Evolutionary conservation across 2,113 vertebrate species (phyloP), one percentile per base, ranked within the genome.

Genomic region (Pungitius pungitius): DNA sequence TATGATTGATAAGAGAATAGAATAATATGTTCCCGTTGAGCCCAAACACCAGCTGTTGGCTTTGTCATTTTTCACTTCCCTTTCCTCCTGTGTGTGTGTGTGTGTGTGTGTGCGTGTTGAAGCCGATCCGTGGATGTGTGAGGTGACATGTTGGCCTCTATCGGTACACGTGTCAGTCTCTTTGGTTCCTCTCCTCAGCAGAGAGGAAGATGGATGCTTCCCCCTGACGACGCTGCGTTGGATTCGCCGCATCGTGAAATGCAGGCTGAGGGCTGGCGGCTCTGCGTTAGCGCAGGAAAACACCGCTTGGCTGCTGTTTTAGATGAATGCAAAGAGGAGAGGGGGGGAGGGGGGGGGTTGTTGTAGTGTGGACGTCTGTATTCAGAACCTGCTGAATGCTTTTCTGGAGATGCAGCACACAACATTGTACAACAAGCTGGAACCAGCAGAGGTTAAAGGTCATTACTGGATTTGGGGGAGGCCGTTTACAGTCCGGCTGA

Each of bases 251-350:
- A 74, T 81, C 82, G 75, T 83, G 75, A 81, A 66, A 76, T 1
- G 24, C 73, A 78, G 79, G 42, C 79, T 73, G 76, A 76, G 85
- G n/a, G 77, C 85, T 80, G 73, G 56, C 70, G 67, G 72, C 4
- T 69, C 85, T 83, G 83, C 86, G 71, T 78, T 76, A 47, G 37
- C 10, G 35, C 69, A 62, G 64, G 62, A 77, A 73, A 84, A 84
- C 43, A 73, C 66, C 42, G 75, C 60, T 83, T 77, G 57, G 45
- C 47, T 6, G 77, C 15, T 64, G 64, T 72, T 76, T 78, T 37
- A 58, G 64, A 77, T 69, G 69, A 83, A 81, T 77, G 62, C 56
- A 81, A 47, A 82, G 67, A 43, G 57, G 40, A 47, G 26, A 27
- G 40, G 43, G 65, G 40, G 30, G 61, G 17, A 58, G 64, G 78